Evolutionary conservation across 2,113 vertebrate species (phyloP).

Genomic region (Saguinus imperator): DNA sequence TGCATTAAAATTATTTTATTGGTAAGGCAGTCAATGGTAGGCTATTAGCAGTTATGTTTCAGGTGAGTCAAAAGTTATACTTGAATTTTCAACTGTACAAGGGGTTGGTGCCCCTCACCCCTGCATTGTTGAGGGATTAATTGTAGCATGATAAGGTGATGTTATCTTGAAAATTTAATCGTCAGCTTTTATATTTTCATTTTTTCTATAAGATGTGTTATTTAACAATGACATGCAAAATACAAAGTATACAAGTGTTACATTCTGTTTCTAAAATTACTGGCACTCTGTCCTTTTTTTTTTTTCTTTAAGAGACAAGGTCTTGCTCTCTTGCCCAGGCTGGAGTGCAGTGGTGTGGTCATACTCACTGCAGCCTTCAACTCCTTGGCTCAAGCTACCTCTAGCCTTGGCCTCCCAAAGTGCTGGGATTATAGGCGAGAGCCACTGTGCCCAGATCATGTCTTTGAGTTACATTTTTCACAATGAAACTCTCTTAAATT

Average conservation of each 20-base stretch:
- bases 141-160: neutral
- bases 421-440: too few species aligned
- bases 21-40: neutral
- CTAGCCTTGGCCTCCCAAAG: too few species aligned
- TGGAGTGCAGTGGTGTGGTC: too few species aligned
- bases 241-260: neutral
- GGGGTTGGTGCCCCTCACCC: neutral
- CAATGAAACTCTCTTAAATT: neutral
- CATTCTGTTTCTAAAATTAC: neutral
- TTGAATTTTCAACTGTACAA: neutral
- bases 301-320: too few species aligned
- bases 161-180: neutral
- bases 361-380: too few species aligned
- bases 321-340: too few species aligned
- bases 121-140: neutral
- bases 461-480: neutral
- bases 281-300: neutral
- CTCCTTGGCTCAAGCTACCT: too few species aligned
- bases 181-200: conserved; percentile 32
- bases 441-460: too few species aligned
- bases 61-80: neutral
- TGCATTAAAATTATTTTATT: neutral
- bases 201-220: conserved; percentile 5
- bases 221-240: neutral
- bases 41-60: neutral